phyloP scores from a whole-genome alignment of 2,888 invertebrate genomes.

The Marasmarcha lunaedactyla region DNA sequence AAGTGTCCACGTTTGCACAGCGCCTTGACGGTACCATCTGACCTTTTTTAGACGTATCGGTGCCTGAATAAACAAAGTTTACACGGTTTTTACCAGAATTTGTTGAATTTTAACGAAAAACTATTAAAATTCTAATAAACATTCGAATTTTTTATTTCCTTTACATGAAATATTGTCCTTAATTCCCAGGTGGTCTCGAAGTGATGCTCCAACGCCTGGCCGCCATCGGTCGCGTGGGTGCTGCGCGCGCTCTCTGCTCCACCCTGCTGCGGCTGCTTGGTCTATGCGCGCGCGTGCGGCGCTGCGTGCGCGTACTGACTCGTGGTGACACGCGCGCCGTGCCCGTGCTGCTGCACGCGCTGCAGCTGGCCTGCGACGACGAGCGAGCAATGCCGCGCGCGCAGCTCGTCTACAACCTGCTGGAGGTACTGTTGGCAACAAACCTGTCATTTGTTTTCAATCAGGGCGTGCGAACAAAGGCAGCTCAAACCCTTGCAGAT shows the following conservation, averaged over 20 bases:
- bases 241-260: slow-evolving; percentile 87
- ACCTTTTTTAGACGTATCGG: too few relatives aligned
- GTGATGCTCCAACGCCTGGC: slow-evolving; percentile 88
- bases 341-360: slow-evolving; percentile 84
- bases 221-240: slow-evolving; percentile 86
- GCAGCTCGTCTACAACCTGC: slow-evolving; percentile 88
- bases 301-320: slow-evolving; percentile 90
- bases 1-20: too few relatives aligned
- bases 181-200: slow-evolving; percentile 72
- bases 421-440: slow-evolving; percentile 82
- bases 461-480: too few relatives aligned
- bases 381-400: slow-evolving; percentile 78
- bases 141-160: too few relatives aligned
- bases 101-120: too few relatives aligned
- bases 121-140: too few relatives aligned
- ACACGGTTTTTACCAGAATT: too few relatives aligned
- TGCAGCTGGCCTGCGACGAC: slow-evolving; percentile 74
- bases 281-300: slow-evolving; percentile 90
- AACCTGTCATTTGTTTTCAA: background rate
- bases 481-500: too few relatives aligned
- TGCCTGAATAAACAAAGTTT: too few relatives aligned
- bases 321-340: slow-evolving; percentile 87
- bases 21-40: too few relatives aligned
- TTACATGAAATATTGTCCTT: too few relatives aligned
- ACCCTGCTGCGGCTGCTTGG: slow-evolving; percentile 91